Conservation (phyloP, 2,113 vertebrate species). For the Albula glossodonta region DNA sequence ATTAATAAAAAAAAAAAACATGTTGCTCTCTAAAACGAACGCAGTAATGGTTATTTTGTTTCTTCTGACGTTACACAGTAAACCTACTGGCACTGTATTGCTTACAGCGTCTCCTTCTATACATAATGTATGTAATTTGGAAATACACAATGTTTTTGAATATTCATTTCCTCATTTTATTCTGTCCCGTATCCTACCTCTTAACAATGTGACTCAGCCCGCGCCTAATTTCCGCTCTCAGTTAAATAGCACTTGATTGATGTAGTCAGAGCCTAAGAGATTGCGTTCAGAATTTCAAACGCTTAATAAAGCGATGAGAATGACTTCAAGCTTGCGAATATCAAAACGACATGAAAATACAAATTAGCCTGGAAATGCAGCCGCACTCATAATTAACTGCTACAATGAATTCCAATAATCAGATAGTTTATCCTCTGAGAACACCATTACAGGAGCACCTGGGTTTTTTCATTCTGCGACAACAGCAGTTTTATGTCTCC, state of each 20-base stretch:
- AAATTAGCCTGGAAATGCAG: conserved; percentile 66
- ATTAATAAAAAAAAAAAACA: too few species aligned
- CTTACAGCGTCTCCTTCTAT: background rate
- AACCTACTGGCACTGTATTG: background rate
- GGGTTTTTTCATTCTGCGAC: conserved; percentile 58
- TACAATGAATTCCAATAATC: conserved; percentile 68
- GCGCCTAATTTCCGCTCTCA: conserved; percentile 38
- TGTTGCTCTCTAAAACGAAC: too few species aligned
- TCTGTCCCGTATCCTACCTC: background rate
- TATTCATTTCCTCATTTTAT: conserved; percentile 16
- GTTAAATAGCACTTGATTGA: conserved; percentile 66
- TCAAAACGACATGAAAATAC: conserved; percentile 70
- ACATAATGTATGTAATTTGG: background rate
- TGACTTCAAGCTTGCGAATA: conserved; percentile 75
- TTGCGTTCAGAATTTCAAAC: conserved; percentile 74
- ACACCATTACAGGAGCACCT: conserved; percentile 52
- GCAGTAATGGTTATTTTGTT: too few species aligned
- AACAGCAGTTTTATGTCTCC: conserved; percentile 63
- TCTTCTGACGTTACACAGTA: too few species aligned
- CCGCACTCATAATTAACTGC: conserved; percentile 62
- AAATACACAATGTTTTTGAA: background rate
- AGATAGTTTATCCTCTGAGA: conserved; percentile 58
- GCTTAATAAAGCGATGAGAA: conserved; percentile 68
- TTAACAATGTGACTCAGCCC: background rate
- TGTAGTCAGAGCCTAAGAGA: conserved; percentile 45